A percentile compares a stretch with the other conserved stretches of the same genome.
These are phyloP conservation scores for Cephus nigrinus DNA, from an alignment of 2,888 invertebrate species.

Conservation along the genomic window DNA sequence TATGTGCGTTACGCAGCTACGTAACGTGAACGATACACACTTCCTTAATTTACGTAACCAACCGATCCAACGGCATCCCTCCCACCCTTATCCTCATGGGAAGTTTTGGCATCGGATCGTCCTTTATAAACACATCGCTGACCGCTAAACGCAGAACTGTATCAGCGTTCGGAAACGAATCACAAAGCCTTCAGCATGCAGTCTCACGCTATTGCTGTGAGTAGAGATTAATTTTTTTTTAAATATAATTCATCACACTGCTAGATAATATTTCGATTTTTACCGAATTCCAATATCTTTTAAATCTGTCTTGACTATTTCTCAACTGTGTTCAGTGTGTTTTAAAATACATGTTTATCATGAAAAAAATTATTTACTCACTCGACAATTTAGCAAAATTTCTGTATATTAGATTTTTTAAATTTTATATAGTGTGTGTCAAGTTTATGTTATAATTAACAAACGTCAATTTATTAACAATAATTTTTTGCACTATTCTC, in stretches of 20 bases:
- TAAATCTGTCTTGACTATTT: no score
- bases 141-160: conserved; percentile 56
- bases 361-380: no score
- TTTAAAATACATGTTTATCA: no score
- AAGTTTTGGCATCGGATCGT: conserved; percentile 55
- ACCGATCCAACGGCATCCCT: conserved; percentile 17
- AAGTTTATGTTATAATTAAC: no score
- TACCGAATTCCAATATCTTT: background rate
- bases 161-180: conserved; percentile 48
- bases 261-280: background rate
- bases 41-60: conserved; percentile 59
- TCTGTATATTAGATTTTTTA: no score
- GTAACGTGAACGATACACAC: conserved; percentile 46
- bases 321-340: no score
- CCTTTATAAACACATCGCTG: conserved; percentile 63
- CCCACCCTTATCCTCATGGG: conserved; percentile 55
- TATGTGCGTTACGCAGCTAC: conserved; percentile 29
- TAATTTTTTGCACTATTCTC: no score
- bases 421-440: no score
- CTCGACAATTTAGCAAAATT: no score
- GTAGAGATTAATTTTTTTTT: conserved; percentile 33
- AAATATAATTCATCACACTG: background rate
- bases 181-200: conserved; percentile 45
- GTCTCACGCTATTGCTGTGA: conserved; percentile 55
- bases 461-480: no score